phyloP scores from a whole-genome alignment of 2,113 vertebrate genomes.

The Cyanistes caeruleus region DNA sequence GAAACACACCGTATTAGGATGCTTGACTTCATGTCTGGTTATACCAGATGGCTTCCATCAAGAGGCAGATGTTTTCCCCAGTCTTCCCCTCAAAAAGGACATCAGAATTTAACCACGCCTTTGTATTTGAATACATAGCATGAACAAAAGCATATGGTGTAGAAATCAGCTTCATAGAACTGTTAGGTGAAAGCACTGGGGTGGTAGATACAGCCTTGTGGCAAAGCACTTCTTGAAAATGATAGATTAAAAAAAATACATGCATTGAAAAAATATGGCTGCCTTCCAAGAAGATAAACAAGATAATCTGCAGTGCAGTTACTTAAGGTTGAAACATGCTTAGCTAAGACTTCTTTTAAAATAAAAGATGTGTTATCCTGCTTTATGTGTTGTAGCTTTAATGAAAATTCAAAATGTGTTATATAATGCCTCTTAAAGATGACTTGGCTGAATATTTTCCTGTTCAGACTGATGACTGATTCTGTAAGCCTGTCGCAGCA shows the following conservation, averaged over 20 bases:
- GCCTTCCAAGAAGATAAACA: background rate
- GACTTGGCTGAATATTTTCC: background rate
- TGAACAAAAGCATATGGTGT: background rate
- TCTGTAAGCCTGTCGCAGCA: background rate
- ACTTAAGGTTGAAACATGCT: background rate
- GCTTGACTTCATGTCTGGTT: constrained; percentile 59
- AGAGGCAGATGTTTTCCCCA: constrained; percentile 61
- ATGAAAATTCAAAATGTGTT: background rate
- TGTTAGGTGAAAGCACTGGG: background rate
- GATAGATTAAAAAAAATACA: background rate
- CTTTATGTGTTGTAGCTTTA: background rate
- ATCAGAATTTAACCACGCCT: constrained; percentile 50
- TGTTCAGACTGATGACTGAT: background rate
- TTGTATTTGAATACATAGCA: background rate
- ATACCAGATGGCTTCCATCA: constrained; percentile 61
- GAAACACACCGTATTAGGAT: background rate
- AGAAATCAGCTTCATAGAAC: background rate
- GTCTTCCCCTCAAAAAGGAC: constrained; percentile 26
- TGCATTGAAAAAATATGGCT: background rate
- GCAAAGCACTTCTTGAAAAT: constrained; percentile 3
- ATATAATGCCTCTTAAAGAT: background rate
- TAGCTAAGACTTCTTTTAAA: background rate
- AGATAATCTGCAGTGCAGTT: background rate
- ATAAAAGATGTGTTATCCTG: background rate
- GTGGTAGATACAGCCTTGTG: background rate